A percentile compares a stretch with the other conserved stretches of the same genome.
Evolutionary conservation across 2,888 invertebrate genomes (phyloP).

Genomic region (Patella pellucida): DNA sequence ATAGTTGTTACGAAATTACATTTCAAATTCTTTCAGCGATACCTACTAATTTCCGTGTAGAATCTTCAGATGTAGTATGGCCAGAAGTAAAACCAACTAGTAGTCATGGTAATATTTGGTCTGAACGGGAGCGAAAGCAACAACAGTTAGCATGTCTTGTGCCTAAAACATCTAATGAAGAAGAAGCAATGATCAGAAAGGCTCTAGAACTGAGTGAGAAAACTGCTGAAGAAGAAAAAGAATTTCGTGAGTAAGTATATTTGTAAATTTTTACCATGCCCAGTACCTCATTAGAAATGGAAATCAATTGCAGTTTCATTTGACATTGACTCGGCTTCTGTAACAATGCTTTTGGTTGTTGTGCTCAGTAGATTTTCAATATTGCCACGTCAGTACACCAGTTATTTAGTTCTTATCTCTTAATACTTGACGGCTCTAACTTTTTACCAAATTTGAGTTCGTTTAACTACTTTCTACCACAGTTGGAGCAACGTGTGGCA

Average conservation of each 20-base stretch:
- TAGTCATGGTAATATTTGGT: constrained; percentile 6
- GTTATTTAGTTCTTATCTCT: no score
- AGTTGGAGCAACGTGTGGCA: no score
- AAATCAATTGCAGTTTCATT: no score
- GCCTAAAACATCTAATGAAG: constrained; percentile 16
- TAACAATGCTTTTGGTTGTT: no score
- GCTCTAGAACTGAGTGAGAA: constrained; percentile 16
- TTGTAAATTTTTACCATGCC: neutral
- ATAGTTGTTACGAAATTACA: no score
- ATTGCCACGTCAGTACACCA: no score
- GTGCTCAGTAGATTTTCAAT: no score
- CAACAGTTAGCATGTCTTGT: constrained; percentile 5
- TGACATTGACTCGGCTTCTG: no score
- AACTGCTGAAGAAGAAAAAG: constrained; percentile 14
- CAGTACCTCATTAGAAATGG: no score
- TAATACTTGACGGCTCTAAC: no score
- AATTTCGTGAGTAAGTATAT: constrained; percentile 11
- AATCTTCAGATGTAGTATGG: neutral
- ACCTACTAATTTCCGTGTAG: neutral
- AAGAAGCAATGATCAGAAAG: constrained; percentile 19
- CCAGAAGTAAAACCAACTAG: neutral
- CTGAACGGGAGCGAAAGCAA: constrained; percentile 15
- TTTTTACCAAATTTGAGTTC: no score
- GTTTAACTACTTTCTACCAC: no score
- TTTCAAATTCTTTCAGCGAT: neutral